Base-by-base conservation (phyloP, 2,797 vertebrate species). In the Clarias platycephalus region DNA sequence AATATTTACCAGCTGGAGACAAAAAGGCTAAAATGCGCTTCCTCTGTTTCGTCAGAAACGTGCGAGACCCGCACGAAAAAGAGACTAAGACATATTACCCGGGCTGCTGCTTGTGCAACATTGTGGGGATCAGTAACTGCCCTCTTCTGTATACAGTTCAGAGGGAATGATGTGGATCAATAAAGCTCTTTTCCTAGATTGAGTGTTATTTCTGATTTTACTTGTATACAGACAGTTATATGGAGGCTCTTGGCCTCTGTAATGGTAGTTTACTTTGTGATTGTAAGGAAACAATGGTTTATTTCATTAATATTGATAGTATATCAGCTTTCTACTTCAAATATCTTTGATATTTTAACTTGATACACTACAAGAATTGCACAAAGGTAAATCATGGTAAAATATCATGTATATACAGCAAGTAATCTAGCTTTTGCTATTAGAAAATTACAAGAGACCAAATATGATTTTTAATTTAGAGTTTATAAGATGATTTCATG, bases 1-100 rank as follows among this genome's bases (percentile, higher is more conserved):
- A 58, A 22, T 37, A 57, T 18, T 31, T 20, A 75, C 49, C 72
- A 75, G 28, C 74, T 76, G 74, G 24, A 75, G 53, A 75, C 16
- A 31, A 34, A 57, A 75, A 75, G 72, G 16, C 49, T 75, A 4
- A 31, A 74, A 55, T 74, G 49, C 28, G n/a, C 71, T 28, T 55
- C 40, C 71, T 74, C 49, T 57, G 53, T 18, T 57, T 22, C 9
- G 28, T 57, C n/a, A 4, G 71, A 74, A 44, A 74, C 44, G 8
- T 55, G 71, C 26, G 71, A 74, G 53, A 55, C n/a, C 44, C 18
- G 10, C 70, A 71, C 37, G 44, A 49, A 9, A 49, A 53, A 13
- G 49, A 53, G 55, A 53, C n/a, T 49, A 55, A 12, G 40, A 26
- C 40, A 49, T 49, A 72, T n/a, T 49, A 72, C 12, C 70, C 70